These are phyloP conservation scores for Polydrusus cervinus DNA, from an alignment of 2,888 invertebrate species.

Conservation along the genomic window DNA sequence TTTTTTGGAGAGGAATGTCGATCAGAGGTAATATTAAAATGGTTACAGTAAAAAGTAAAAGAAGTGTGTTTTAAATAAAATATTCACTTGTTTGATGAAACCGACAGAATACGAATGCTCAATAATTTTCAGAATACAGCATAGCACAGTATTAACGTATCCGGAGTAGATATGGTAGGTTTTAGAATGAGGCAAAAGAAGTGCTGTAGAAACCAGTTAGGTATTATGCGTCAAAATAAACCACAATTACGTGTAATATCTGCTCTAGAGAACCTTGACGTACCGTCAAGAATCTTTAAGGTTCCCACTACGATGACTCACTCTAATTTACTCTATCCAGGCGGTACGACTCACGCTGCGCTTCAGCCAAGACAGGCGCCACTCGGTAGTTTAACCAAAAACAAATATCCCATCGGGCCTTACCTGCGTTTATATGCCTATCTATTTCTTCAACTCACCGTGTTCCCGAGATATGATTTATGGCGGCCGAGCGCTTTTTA, in stretches of 20 bases:
- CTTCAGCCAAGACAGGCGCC: conserved; percentile 50
- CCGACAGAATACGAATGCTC: too few species aligned
- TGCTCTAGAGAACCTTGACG: neutral
- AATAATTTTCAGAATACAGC: too few species aligned
- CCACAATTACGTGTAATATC: too few species aligned
- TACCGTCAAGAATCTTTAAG: neutral
- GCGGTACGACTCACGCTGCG: conserved; percentile 54
- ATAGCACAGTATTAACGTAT: too few species aligned
- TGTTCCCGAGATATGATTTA: conserved; percentile 53
- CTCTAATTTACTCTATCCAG: conserved; percentile 50
- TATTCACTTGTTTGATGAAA: too few species aligned
- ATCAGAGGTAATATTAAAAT: too few species aligned
- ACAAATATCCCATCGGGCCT: conserved; percentile 60
- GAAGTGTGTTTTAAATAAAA: too few species aligned
- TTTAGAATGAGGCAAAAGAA: too few species aligned
- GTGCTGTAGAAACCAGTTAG: too few species aligned
- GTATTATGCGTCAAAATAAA: too few species aligned
- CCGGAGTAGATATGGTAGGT: too few species aligned
- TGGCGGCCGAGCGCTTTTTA: conserved; percentile 35
- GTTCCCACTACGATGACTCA: conserved; percentile 29
- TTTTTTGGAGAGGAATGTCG: neutral
- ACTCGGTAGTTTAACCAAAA: conserved; percentile 54
- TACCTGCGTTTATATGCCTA: conserved; percentile 66
- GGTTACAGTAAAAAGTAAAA: too few species aligned
- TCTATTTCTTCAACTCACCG: conserved; percentile 60